Conservation (phyloP, 2,888 invertebrate species). For the Leucania comma region DNA sequence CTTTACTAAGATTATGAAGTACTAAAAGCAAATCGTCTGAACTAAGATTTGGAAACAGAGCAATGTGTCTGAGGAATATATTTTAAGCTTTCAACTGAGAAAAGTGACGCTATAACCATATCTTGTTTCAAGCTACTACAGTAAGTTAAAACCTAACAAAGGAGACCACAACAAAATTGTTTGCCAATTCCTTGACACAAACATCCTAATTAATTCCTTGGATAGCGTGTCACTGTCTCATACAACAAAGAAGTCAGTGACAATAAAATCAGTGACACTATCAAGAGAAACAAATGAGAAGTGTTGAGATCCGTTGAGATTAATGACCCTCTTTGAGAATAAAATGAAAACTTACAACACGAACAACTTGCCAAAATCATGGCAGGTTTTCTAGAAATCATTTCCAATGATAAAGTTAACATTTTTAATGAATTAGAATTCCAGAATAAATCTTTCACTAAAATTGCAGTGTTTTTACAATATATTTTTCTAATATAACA, state of each 20-base stretch:
- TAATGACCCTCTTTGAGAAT: conserved; percentile 21
- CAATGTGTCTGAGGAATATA: background rate
- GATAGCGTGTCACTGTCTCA: conserved; percentile 27
- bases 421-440: background rate
- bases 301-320: conserved; percentile 42
- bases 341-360: conserved; percentile 24
- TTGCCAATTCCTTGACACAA: conserved; percentile 21
- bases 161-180: background rate
- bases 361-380: conserved; percentile 19
- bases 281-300: conserved; percentile 26
- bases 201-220: conserved; percentile 22
- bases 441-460: background rate
- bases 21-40: conserved; percentile 4
- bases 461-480: background rate
- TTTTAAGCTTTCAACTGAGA: background rate
- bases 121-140: background rate
- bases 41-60: background rate
- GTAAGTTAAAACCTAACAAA: conserved; percentile 12
- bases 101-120: background rate
- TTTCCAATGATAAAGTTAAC: background rate
- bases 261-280: conserved; percentile 25
- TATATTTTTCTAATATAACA: conserved; percentile 6
- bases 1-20: background rate
- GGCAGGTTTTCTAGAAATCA: conserved; percentile 19
- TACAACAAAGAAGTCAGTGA: conserved; percentile 35